Evolutionary conservation across 2,113 vertebrate genomes (phyloP), one percentile per base, ranked within the genome.

Genomic region (Oxyura jamaicensis): DNA sequence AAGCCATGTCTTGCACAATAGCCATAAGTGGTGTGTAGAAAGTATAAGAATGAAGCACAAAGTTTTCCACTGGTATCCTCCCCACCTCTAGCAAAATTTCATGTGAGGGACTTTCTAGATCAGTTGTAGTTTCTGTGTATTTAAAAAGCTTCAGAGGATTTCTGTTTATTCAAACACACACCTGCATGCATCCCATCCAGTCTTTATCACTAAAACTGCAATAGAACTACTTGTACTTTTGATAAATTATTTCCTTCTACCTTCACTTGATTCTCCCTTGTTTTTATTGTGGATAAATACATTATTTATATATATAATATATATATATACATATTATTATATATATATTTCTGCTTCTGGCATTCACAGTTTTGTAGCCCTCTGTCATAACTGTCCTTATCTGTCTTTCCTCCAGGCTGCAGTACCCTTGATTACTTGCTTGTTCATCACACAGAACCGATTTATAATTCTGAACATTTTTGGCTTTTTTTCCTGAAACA

Each of bases 21-120:
- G 5, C 5, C 3, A 0, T 23, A 50, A 46, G 10, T 14, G 13
- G 0, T 59, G 2, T 31, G 29, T 31, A 7, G 16, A 5, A 41
- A 65, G 15, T 28, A 8, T 20, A 56, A 58, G 31, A 89, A 31
- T 13, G 72, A 55, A 10, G 10, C 12, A 31, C 5, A 39, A 7
- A 18, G 2, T 50, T 86, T 86, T 82, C 12, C n/a, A 29, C 0
- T 1, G 10, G 17, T 33, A 42, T 29, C 8, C 13, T 36, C 26
- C 8, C 6, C 11, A 4, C 26, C 5, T 50, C 22, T n/a, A 50
- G 26, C 21, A 59, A 60, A 55, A 82, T 23, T 23, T 80, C 3
- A 8, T 52, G 10, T 35, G 13, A 44, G 41, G 8, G 13, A 55
- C 12, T 72, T 66, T 48, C 5, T 58, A 77, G 31, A 10, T 8